These are phyloP conservation scores for Apamea crenata DNA, from an alignment of 2,888 invertebrate species.

Conservation along the genomic window DNA sequence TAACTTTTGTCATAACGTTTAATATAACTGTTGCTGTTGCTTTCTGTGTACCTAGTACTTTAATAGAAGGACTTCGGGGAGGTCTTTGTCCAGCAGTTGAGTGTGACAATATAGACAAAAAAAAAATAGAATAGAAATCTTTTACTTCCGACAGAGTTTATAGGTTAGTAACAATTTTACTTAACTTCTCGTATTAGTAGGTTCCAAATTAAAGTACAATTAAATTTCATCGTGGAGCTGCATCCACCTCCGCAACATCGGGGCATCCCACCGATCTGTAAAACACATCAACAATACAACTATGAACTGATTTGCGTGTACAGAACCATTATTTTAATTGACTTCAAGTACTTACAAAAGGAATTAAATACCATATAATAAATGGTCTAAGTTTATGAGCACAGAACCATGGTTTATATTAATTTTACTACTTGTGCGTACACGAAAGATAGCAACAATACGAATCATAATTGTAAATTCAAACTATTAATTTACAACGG, in stretches of 20 bases:
- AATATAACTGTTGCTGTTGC: neutral
- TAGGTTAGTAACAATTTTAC: neutral
- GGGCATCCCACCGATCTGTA: neutral
- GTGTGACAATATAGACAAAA: too few relatives aligned
- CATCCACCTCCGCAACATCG: neutral
- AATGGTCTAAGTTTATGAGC: neutral
- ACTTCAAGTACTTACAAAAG: neutral
- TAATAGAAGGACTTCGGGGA: neutral
- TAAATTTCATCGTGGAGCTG: neutral
- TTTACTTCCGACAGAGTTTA: neutral
- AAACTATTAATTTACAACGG: constrained; percentile 62
- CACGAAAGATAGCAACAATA: constrained; percentile 8
- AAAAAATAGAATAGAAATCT: neutral
- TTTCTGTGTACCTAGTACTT: neutral
- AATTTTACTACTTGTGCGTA: neutral
- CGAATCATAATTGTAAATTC: constrained; percentile 52
- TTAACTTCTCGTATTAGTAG: neutral
- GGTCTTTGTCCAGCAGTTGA: too few relatives aligned
- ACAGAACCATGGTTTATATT: neutral
- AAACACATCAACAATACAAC: neutral
- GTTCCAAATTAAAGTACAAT: neutral
- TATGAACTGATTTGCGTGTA: neutral
- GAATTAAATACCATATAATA: neutral
- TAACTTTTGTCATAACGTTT: too few relatives aligned
- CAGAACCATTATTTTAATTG: neutral